A percentile compares a stretch with the other conserved stretches of the same genome.
Evolutionary conservation across 2,888 invertebrate species (phyloP).

Genomic region (Cecidostiba fungosa): DNA sequence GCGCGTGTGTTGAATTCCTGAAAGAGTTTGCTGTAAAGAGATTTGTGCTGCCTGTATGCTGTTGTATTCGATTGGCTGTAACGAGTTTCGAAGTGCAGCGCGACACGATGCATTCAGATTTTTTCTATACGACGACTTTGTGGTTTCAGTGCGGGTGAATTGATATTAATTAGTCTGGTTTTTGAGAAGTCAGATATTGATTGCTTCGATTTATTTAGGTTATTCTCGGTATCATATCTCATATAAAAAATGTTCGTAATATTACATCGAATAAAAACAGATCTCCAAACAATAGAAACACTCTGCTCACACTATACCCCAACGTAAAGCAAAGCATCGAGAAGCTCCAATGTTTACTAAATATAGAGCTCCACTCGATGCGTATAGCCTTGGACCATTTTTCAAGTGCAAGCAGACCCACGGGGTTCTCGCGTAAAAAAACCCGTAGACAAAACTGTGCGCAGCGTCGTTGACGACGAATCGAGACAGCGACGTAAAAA

Average conservation of each 20-base stretch:
- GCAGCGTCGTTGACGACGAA: neutral
- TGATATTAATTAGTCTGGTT: constrained; percentile 36
- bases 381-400: constrained; percentile 51
- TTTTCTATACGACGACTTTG: neutral
- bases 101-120: neutral
- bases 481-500: neutral
- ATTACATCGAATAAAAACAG: too few relatives aligned
- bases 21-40: neutral
- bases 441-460: constrained; percentile 35
- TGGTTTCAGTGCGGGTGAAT: neutral
- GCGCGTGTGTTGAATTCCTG: neutral
- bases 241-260: too few relatives aligned
- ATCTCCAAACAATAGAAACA: too few relatives aligned
- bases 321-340: neutral
- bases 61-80: constrained; percentile 15
- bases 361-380: constrained; percentile 15
- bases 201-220: neutral
- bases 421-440: neutral
- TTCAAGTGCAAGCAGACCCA: constrained; percentile 27
- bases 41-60: neutral
- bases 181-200: constrained; percentile 10
- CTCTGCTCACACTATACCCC: too few relatives aligned
- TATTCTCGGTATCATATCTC: neutral
- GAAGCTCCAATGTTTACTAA: neutral
- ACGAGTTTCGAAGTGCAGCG: neutral